Evolutionary conservation across 2,797 vertebrate genomes (phyloP).

Genomic region (Anguilla marmorata): DNA sequence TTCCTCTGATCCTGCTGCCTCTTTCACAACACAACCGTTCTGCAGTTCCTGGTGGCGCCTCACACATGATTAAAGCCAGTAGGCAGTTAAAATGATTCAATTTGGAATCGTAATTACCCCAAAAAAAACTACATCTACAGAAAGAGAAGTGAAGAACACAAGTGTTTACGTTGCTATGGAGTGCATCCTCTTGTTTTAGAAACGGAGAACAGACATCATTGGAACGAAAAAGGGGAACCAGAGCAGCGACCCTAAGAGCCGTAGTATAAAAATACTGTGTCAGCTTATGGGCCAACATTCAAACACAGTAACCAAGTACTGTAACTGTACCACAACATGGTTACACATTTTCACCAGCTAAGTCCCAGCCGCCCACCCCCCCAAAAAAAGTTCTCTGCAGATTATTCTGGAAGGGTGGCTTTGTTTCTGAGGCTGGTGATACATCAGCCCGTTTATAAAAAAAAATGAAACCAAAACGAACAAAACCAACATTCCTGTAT

Average conservation of each 20-base stretch:
- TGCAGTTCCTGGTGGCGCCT: too few species aligned
- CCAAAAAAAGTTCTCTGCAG: neutral
- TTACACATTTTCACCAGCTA: neutral
- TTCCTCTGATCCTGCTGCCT: too few species aligned
- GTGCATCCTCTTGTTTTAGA: neutral
- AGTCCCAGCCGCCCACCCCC: neutral
- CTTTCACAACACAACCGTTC: too few species aligned
- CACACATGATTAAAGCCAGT: too few species aligned
- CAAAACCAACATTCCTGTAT: constrained; percentile 62
- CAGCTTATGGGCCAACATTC: constrained; percentile 21
- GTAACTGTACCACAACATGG: neutral
- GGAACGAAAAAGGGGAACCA: neutral
- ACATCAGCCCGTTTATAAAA: constrained; percentile 36
- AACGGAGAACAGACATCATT: neutral
- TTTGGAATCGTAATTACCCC: too few species aligned
- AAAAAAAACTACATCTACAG: too few species aligned
- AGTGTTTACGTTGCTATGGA: neutral
- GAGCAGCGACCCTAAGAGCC: neutral
- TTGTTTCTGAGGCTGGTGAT: constrained; percentile 32
- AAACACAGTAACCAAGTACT: neutral
- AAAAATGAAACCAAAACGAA: constrained; percentile 14
- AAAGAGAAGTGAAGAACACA: neutral
- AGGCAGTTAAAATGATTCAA: too few species aligned
- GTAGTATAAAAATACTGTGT: constrained; percentile 1
- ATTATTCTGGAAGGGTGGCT: constrained; percentile 19